Conservation (phyloP, 2,888 invertebrate species). For the Caenorhabditis becei region DNA sequence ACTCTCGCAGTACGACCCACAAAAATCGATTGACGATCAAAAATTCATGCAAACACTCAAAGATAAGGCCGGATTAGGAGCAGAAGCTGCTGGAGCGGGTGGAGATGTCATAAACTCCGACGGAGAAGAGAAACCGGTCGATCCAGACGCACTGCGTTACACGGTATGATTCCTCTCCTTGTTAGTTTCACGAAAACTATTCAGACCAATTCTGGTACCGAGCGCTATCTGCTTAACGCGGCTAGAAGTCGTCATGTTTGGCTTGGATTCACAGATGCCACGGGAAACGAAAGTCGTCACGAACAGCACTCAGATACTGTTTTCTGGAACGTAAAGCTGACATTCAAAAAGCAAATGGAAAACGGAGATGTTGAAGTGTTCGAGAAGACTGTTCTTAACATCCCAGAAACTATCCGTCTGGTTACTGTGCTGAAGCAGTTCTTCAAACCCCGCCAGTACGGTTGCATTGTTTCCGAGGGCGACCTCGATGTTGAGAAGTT, state of each 20-base stretch:
- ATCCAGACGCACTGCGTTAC: conserved; percentile 44
- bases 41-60: conserved; percentile 63
- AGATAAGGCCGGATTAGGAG: conserved; percentile 54
- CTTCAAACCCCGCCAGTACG: conserved; percentile 70
- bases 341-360: conserved; percentile 64
- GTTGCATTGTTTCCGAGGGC: conserved; percentile 75
- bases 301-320: conserved; percentile 80
- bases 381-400: conserved; percentile 71
- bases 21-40: conserved; percentile 71
- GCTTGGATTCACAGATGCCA: conserved; percentile 58
- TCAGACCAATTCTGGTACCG: conserved; percentile 62
- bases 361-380: conserved; percentile 61
- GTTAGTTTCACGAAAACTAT: background rate
- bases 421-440: conserved; percentile 74
- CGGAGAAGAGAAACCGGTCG: conserved; percentile 31
- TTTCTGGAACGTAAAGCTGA: conserved; percentile 77
- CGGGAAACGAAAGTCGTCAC: conserved; percentile 66
- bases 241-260: conserved; percentile 63
- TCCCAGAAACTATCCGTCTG: conserved; percentile 78
- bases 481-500: conserved; percentile 74
- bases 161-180: conserved; percentile 1
- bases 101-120: conserved; percentile 24
- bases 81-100: conserved; percentile 9
- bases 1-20: conserved; percentile 64
- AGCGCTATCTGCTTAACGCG: conserved; percentile 64